A percentile compares a stretch with the other conserved stretches of the same genome.
phyloP scores from a whole-genome alignment of 2,797 vertebrate genomes.

The Potorous gilbertii region DNA sequence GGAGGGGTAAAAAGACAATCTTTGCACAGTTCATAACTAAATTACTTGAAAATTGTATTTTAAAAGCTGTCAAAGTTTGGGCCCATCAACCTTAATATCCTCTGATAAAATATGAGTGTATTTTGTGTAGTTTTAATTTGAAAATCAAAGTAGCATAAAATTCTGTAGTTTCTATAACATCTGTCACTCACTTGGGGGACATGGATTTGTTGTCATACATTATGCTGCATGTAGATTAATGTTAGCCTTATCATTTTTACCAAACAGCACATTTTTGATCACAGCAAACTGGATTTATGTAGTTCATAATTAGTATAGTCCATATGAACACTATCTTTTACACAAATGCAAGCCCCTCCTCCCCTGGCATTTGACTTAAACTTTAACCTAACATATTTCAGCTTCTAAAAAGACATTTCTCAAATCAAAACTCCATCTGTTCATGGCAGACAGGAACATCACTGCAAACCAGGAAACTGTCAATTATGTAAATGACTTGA shows the following conservation, averaged over 20 bases:
- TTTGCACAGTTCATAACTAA: not conserved
- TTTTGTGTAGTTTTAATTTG: constrained; percentile 64
- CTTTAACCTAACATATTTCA: constrained; percentile 71
- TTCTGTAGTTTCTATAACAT: constrained; percentile 44
- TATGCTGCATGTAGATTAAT: not conserved
- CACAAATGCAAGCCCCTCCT: constrained; percentile 19
- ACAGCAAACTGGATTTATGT: constrained; percentile 62
- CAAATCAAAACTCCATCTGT: constrained; percentile 67
- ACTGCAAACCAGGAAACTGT: constrained; percentile 44
- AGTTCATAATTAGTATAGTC: constrained; percentile 49
- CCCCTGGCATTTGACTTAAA: constrained; percentile 65
- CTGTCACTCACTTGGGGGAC: constrained; percentile 65
- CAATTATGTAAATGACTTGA: constrained; percentile 76
- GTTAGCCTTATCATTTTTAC: constrained; percentile 45
- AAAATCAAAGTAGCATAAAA: constrained; percentile 49
- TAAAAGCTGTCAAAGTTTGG: constrained; percentile 60
- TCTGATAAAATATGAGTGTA: constrained; percentile 28
- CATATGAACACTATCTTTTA: not conserved
- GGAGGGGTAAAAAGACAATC: too few relatives aligned
- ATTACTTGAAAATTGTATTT: constrained; percentile 42
- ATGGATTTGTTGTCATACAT: constrained; percentile 7
- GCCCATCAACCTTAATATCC: constrained; percentile 56
- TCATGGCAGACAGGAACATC: constrained; percentile 66
- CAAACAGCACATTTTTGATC: not conserved
- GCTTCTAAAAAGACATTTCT: constrained; percentile 60